Conservation (phyloP, 1,140 invertebrate species). For the Ceratina australensis region DNA sequence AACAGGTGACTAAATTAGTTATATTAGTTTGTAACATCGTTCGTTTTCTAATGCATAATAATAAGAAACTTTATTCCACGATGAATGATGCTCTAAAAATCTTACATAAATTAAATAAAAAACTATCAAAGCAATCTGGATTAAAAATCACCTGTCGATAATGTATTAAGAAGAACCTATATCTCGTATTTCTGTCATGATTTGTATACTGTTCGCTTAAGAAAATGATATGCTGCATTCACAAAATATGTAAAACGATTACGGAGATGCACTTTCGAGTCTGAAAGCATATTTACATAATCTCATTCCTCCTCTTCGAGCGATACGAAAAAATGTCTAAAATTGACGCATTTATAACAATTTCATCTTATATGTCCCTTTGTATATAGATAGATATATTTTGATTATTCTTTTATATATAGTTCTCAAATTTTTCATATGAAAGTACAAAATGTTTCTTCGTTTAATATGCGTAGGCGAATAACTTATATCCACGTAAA, state of each 20-base stretch:
- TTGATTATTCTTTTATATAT: constrained; percentile 26
- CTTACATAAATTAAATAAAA: neutral
- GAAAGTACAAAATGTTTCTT: constrained; percentile 45
- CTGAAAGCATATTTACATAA: constrained; percentile 50
- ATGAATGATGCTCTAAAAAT: neutral
- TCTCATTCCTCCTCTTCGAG: constrained; percentile 24
- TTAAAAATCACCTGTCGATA: neutral
- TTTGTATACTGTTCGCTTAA: constrained; percentile 8
- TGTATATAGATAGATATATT: constrained; percentile 4
- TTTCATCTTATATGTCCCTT: neutral
- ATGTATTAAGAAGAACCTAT: constrained; percentile 19
- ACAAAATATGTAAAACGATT: constrained; percentile 22
- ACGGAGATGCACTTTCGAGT: neutral
- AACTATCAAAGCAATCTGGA: neutral
- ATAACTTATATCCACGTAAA: constrained; percentile 14
- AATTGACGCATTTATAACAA: neutral
- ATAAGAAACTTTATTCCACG: neutral
- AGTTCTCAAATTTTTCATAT: constrained; percentile 30
- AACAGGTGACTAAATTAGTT: constrained; percentile 8
- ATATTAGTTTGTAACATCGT: neutral
- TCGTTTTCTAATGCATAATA: neutral
- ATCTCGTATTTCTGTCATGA: constrained; percentile 1
- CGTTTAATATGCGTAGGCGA: neutral
- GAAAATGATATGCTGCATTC: neutral
- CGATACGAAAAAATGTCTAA: constrained; percentile 6